Base-by-base conservation (phyloP, 2,888 invertebrate genomes). In the Eurytoma californica region DNA sequence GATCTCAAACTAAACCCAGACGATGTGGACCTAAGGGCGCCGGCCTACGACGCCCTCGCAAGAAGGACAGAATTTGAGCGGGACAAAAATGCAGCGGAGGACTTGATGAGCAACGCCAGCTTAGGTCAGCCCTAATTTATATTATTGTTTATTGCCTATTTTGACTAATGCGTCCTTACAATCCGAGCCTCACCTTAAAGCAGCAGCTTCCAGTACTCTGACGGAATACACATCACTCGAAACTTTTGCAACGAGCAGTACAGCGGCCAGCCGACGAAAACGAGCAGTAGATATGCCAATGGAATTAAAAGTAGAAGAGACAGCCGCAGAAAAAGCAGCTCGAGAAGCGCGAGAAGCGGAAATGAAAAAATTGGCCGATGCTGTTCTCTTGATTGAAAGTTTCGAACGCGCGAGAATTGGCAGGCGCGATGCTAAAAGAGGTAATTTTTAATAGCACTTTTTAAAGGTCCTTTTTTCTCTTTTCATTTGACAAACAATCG, bases 1-100 rank as follows among this genome's bases (percentile, higher is more conserved):
- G 94, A 94, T 89, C 88, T 95, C 87, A 93, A 95, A 81, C 91
- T 95, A 82, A 92, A 94, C 24, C 95, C 95, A 0, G 91, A 93
- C 57, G 93, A 94, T 80, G 88, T 94, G n/a, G 92, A 93, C 87
- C 91, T 94, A 74, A 84, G 92, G n/a, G 92, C 93, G 80, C 94
- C 94, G 0, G 91, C 91, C 79, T 94, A 92, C 88, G 95, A 92
- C 89, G 91, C 92, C 82, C 92, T 90, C 83, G 95, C 93, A 89
- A 92, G 91, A 85, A 84, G 84, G 67, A 84, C 81, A 13, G 72
- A 86, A 73, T 79, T 88, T 0, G 72, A 85, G 39, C 74, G 85
- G n/a, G 87, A 88, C 9, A 85, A 84, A 76, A 84, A 85, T 78
- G 82, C 82, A 49, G 85, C 89, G 73, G 85, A 87, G 39, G 83